Percentiles rank a stretch among this genome's conserved stretches.
Conservation (phyloP, 2,888 invertebrate species). For the Yponomeuta sedellus region DNA sequence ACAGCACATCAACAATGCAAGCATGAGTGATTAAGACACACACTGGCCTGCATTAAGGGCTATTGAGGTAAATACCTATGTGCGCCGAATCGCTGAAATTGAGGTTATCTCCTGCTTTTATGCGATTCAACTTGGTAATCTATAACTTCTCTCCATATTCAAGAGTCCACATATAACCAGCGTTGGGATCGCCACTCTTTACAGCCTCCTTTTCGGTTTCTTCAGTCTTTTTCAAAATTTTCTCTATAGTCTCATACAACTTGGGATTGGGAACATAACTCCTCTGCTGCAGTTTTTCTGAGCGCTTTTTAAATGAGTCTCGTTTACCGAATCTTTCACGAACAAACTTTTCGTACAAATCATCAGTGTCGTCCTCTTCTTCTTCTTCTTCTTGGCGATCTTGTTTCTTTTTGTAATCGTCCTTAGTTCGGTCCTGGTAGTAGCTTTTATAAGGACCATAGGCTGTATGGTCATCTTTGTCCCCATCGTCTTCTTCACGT, state of each 20-base stretch:
- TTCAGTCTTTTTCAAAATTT: constrained; percentile 58
- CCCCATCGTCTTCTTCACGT: constrained; percentile 28
- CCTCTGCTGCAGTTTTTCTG: constrained; percentile 41
- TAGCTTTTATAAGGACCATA: constrained; percentile 23
- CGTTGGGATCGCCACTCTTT: constrained; percentile 60
- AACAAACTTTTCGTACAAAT: constrained; percentile 67
- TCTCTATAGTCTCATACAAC: constrained; percentile 47
- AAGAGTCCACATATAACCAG: constrained; percentile 71
- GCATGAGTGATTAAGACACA: no score
- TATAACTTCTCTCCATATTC: constrained; percentile 67
- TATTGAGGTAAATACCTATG: no score
- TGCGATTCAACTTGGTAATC: no score
- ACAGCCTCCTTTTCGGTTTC: constrained; percentile 54
- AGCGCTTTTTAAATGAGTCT: constrained; percentile 48
- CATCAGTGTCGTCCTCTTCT: constrained; percentile 43
- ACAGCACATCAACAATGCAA: no score
- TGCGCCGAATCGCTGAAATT: no score
- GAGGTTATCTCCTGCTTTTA: no score
- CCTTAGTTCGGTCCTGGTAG: constrained; percentile 29
- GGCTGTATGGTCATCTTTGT: constrained; percentile 24
- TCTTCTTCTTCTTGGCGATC: constrained; percentile 28
- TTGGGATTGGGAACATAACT: constrained; percentile 39
- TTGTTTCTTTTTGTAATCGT: constrained; percentile 16
- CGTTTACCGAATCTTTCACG: constrained; percentile 63
- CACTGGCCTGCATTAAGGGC: no score